Evolutionary conservation across 2,113 vertebrate genomes (phyloP).

Genomic region (Holacanthus passer): DNA sequence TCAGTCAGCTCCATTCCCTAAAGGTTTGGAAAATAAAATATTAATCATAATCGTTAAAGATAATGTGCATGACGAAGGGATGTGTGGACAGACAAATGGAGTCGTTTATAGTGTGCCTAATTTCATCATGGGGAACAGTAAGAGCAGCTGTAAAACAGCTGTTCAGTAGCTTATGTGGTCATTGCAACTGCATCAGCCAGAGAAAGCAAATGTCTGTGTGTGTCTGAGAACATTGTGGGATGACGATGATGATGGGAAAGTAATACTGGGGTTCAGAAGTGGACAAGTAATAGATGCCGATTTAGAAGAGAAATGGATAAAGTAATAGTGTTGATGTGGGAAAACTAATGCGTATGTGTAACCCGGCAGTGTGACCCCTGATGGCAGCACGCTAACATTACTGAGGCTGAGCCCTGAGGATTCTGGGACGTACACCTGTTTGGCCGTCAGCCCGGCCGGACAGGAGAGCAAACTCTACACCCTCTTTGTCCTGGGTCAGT

Average conservation of each 20-base stretch:
- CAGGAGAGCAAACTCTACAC: constrained; percentile 88
- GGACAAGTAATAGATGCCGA: not conserved
- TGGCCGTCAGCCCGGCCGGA: constrained; percentile 86
- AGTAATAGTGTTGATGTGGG: not conserved
- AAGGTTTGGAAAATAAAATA: constrained; percentile 25
- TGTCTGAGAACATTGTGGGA: constrained; percentile 62
- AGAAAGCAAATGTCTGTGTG: constrained; percentile 13
- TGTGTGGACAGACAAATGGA: constrained; percentile 47
- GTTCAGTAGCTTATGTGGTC: constrained; percentile 46
- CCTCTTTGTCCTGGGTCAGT: constrained; percentile 88
- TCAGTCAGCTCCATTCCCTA: constrained; percentile 16
- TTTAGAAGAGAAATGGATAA: not conserved
- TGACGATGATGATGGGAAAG: constrained; percentile 52
- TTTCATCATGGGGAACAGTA: constrained; percentile 48
- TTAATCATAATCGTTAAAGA: constrained; percentile 25
- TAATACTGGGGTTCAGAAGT: constrained; percentile 18
- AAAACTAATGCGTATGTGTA: constrained; percentile 30
- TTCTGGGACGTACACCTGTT: constrained; percentile 90
- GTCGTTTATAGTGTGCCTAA: constrained; percentile 36
- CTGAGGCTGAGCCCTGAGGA: constrained; percentile 82
- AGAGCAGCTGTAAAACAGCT: constrained; percentile 74
- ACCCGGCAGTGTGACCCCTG: constrained; percentile 81
- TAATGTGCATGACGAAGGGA: constrained; percentile 21
- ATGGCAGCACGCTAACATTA: constrained; percentile 86
- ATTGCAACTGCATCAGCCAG: constrained; percentile 30